phyloP scores from a whole-genome alignment of 1,140 invertebrate species.

The Brachionus rotundiformis region DNA sequence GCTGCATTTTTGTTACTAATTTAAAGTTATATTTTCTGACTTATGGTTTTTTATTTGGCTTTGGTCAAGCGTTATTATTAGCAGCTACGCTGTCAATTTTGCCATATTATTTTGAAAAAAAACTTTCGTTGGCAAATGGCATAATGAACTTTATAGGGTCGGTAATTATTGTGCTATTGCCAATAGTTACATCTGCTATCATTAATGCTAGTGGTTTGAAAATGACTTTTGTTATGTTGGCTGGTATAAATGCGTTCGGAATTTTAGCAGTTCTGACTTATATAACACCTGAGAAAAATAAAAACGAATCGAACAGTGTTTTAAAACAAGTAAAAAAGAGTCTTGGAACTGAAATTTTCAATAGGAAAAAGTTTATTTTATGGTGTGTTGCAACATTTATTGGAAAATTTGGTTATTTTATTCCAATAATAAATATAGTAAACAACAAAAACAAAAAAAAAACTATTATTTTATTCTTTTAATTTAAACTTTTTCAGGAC shows the following conservation, averaged over 20 bases:
- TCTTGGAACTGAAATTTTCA: constrained; percentile 7
- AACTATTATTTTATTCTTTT: too few species aligned
- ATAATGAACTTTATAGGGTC: constrained; percentile 44
- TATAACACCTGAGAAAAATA: background rate
- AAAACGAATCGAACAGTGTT: background rate
- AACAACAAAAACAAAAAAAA: background rate
- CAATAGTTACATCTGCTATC: constrained; percentile 12
- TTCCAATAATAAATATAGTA: constrained; percentile 47
- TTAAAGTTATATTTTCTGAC: constrained; percentile 41
- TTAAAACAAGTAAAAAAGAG: background rate
- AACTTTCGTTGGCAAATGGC: constrained; percentile 34
- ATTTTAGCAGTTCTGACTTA: constrained; percentile 5
- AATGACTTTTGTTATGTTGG: background rate
- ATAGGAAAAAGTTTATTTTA: constrained; percentile 24
- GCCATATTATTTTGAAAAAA: constrained; percentile 41
- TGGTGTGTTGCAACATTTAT: constrained; percentile 28
- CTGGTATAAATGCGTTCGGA: background rate
- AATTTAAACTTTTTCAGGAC: background rate
- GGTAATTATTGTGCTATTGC: constrained; percentile 17
- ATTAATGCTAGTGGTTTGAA: background rate
- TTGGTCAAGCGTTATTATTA: constrained; percentile 28
- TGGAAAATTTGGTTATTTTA: constrained; percentile 35
- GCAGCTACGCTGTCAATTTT: background rate
- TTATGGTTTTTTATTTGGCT: constrained; percentile 36
- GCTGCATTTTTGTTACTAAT: constrained; percentile 1